Base-by-base conservation (phyloP, 2,888 invertebrate genomes). In the Orgyia antiqua region DNA sequence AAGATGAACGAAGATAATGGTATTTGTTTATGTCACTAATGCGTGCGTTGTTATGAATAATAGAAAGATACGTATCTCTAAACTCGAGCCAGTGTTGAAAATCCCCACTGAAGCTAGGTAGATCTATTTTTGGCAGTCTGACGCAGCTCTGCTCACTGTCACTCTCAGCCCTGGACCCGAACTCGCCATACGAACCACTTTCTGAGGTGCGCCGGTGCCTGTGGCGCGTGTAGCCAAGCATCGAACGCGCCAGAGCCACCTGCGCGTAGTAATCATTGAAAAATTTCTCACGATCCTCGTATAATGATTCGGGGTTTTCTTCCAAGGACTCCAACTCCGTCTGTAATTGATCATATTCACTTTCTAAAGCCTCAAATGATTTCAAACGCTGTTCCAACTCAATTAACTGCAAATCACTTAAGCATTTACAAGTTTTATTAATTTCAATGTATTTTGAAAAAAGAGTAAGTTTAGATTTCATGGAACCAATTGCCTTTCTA, bases 81-180 rank as follows among this genome's bases (percentile, higher is more conserved):
- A 29, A 33, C 12, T 29, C 29, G 4, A 33, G 26, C 33, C 30
- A 30, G 24, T 7, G 12, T 19, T 30, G 21, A 15, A n/a, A 24
- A 33, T 34, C 13, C 8, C 31, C 23, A 10, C 18, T 17, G 15
- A 31, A 31, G 5, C 9, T 10, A 4, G 31, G 31, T 7, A 31
- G 24, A 15, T 31, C 11, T 13, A 41, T 37, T 26, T 41, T 35
- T 2, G 41, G 36, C 13, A 41, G 25, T 3, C 34, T 12, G 10
- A 37, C 18, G 17, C 6, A 19, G 7, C n/a, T 7, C 2, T 19
- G 19, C 19, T 19, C n/a, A n/a, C 19, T 8, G 19, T n/a, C 19
- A 19, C 8, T 8, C 2, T 2, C 4, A 7, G 6, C 8, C 6
- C 2, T 6, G 8, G 7, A n/a, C 8, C 19, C 8, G 3, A 8